Percentiles rank a stretch among this genome's conserved stretches.
phyloP scores from a whole-genome alignment of 2,797 vertebrate genomes.

The Sebastolobus altivelis region DNA sequence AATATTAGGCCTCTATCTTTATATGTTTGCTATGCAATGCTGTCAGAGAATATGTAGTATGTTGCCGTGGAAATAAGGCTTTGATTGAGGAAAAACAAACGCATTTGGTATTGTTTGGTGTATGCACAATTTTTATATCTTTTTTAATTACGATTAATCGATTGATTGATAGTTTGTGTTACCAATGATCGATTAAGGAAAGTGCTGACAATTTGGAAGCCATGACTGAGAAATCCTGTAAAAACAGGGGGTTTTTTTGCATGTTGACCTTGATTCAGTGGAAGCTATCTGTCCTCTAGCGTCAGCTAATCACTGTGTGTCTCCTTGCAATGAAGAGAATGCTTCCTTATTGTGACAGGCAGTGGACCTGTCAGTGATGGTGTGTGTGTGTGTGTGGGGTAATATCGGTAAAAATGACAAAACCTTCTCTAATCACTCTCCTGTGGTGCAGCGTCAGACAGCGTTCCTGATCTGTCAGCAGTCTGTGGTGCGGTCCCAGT shows the following conservation, averaged over 20 bases:
- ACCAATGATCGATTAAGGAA: too few species aligned
- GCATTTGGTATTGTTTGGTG: too few species aligned
- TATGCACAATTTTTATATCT: too few species aligned
- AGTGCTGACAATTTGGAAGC: background rate
- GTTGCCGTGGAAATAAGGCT: too few species aligned
- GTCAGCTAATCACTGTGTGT: slow-evolving; percentile 45
- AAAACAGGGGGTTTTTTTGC: slow-evolving; percentile 38
- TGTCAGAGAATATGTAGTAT: too few species aligned
- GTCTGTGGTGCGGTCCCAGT: slow-evolving; percentile 26
- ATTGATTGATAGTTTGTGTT: too few species aligned
- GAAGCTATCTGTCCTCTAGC: slow-evolving; percentile 29
- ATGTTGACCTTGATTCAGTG: slow-evolving; percentile 57
- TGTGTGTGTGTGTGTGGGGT: rapidly evolving
- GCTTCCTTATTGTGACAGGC: slow-evolving; percentile 57
- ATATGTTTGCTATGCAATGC: too few species aligned
- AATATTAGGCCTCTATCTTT: too few species aligned
- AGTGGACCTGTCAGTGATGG: slow-evolving; percentile 31
- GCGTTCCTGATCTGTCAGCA: slow-evolving; percentile 62
- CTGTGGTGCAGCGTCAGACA: slow-evolving; percentile 30
- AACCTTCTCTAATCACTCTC: slow-evolving; percentile 54
- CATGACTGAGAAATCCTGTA: slow-evolving; percentile 36
- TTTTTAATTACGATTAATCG: too few species aligned
- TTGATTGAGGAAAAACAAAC: too few species aligned
- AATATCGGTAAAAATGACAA: slow-evolving; percentile 48
- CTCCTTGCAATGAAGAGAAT: slow-evolving; percentile 27